A percentile compares a stretch with the other conserved stretches of the same genome.
Conservation (phyloP, 2,797 vertebrate species). For the Pseudochirops corinnae region DNA sequence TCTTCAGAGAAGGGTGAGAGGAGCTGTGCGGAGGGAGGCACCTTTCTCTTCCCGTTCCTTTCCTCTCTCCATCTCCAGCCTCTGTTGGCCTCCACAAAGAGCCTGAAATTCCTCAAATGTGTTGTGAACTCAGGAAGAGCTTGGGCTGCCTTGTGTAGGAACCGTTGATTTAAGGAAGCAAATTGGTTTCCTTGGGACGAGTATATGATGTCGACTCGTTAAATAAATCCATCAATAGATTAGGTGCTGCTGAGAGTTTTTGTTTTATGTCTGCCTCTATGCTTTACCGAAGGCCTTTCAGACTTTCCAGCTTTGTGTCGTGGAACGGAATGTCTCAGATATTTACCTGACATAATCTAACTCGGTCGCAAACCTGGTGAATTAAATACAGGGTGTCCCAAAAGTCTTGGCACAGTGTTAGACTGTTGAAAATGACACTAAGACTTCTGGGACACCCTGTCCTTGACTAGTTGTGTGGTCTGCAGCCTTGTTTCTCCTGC, state of each 20-base stretch:
- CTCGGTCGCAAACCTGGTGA: background rate
- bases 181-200: background rate
- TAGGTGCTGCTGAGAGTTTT: background rate
- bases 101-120: conserved; percentile 71
- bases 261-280: background rate
- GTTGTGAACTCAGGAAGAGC: conserved; percentile 45
- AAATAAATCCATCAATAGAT: background rate
- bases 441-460: background rate
- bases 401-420: background rate
- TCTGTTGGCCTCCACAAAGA: background rate
- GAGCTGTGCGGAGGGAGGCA: background rate
- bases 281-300: background rate
- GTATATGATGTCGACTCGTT: background rate
- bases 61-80: too few relatives aligned
- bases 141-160: background rate
- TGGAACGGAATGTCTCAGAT: background rate
- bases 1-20: background rate
- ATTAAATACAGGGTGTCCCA: background rate
- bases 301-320: background rate
- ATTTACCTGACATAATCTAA: background rate
- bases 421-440: background rate
- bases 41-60: background rate
- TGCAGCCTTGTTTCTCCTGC: background rate
- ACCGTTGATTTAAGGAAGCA: accelerated
- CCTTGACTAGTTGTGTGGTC: background rate